phyloP scores from a whole-genome alignment of 2,113 vertebrate genomes.

The Athene noctua region DNA sequence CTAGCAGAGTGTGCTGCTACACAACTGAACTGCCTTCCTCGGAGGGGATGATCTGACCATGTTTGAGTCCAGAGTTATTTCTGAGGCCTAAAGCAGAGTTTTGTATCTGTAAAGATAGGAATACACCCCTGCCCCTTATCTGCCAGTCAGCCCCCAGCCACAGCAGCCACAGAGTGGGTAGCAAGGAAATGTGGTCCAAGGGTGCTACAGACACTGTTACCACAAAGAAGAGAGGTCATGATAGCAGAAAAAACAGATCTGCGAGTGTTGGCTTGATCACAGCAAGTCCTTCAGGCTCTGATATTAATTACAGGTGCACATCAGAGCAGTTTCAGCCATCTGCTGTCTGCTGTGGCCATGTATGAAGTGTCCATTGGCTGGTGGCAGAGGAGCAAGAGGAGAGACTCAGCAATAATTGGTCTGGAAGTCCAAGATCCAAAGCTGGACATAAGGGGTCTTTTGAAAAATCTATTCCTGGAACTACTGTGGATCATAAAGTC shows the following conservation, averaged over 20 bases:
- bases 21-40: background rate
- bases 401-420: background rate
- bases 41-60: background rate
- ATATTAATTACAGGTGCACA: background rate
- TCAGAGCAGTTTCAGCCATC: background rate
- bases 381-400: background rate
- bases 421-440: background rate
- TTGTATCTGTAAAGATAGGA: background rate
- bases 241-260: background rate
- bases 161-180: background rate
- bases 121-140: background rate
- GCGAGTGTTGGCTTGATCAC: background rate
- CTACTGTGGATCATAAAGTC: background rate
- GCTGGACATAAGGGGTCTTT: background rate
- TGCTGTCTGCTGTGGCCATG: background rate
- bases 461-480: background rate
- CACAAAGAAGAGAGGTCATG: background rate
- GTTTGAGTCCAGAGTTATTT: background rate
- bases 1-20: background rate
- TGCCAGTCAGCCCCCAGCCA: background rate
- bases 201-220: fast-evolving
- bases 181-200: background rate
- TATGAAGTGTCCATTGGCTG: background rate
- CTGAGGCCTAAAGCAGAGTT: background rate
- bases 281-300: background rate